Conservation (phyloP, 1,140 invertebrate species). For the Cotesia typhae region DNA sequence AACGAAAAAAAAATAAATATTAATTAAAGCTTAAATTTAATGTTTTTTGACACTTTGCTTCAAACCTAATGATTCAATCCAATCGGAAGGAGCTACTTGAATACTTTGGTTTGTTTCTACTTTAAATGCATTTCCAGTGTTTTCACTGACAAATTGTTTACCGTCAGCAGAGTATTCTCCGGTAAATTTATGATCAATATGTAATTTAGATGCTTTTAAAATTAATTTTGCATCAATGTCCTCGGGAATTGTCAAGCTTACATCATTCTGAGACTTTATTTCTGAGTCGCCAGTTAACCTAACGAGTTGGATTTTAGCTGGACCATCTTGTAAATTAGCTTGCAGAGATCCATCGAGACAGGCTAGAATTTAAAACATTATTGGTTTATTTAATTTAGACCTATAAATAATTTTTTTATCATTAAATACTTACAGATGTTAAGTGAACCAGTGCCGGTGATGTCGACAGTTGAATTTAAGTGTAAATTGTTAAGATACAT, state of each 20-base stretch:
- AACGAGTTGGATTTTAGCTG: slow-evolving; percentile 36
- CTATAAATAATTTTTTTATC: too few relatives aligned
- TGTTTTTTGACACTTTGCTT: slow-evolving; percentile 24
- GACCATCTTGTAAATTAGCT: slow-evolving; percentile 36
- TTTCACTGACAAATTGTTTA: slow-evolving; percentile 22
- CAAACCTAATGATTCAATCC: slow-evolving; percentile 39
- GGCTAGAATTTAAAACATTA: slow-evolving; percentile 29
- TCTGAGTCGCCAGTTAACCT: slow-evolving; percentile 35
- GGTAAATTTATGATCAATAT: slow-evolving; percentile 30
- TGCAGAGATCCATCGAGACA: slow-evolving; percentile 42
- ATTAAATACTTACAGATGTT: slow-evolving; percentile 35
- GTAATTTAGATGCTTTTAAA: slow-evolving; percentile 26
- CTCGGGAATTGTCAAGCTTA: slow-evolving; percentile 36
- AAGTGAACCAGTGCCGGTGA: slow-evolving; percentile 36
- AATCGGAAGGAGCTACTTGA: slow-evolving; percentile 31
- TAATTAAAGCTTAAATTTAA: not conserved
- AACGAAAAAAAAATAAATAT: not conserved
- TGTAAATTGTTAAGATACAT: slow-evolving; percentile 42
- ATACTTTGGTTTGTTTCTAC: slow-evolving; percentile 33
- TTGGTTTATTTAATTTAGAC: not conserved
- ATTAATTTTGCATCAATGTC: slow-evolving; percentile 32
- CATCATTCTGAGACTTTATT: slow-evolving; percentile 30
- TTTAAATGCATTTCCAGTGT: slow-evolving; percentile 7
- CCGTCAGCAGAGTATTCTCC: slow-evolving; percentile 11
- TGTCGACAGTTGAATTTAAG: slow-evolving; percentile 39